These are phyloP conservation scores for Heliconius sara DNA, from an alignment of 2,888 invertebrate genomes.

Conservation along the genomic window DNA sequence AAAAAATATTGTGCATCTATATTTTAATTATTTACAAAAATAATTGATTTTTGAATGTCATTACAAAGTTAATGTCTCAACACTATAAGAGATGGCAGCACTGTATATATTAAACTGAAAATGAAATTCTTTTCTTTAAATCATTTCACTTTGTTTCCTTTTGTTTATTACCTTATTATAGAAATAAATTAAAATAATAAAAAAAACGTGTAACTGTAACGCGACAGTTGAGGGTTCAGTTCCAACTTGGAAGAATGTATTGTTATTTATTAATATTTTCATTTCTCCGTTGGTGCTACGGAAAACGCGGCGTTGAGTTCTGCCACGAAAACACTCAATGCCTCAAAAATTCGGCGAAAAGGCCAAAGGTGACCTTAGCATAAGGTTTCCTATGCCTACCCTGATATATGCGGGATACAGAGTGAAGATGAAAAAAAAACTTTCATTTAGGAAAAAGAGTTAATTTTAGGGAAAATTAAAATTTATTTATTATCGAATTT, in stretches of 20 bases:
- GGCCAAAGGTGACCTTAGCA: background rate
- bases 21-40: background rate
- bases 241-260: no score
- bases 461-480: no score
- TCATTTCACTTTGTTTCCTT: no score
- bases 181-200: no score
- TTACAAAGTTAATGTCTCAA: background rate
- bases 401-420: background rate
- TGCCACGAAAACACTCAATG: background rate
- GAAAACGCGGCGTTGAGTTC: background rate
- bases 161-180: no score
- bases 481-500: background rate
- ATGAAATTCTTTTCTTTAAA: no score
- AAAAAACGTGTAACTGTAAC: no score
- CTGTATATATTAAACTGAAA: background rate
- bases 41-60: background rate
- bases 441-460: no score
- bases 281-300: no score
- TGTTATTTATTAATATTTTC: no score
- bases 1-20: background rate
- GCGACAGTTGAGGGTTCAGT: no score
- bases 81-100: constrained; percentile 24
- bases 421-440: background rate
- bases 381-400: background rate
- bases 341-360: background rate